Evolutionary conservation across 1,140 invertebrate genomes (phyloP), one percentile per base, ranked within the genome.

Genomic region (Anagrus nilaparvatae): DNA sequence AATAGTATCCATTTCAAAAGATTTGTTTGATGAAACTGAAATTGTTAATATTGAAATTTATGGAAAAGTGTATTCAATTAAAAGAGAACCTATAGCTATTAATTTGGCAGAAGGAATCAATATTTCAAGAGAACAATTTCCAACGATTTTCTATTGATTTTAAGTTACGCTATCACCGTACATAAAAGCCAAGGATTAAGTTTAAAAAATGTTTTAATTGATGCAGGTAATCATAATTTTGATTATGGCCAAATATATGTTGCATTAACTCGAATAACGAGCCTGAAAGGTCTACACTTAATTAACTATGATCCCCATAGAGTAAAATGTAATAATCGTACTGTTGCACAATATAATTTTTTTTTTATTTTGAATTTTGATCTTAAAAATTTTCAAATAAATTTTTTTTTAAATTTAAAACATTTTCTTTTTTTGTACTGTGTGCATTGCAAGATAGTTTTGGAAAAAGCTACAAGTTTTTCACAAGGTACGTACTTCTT

Each of bases 131-230:
- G 28, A 47, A 10, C 56, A 59, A 43, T 60, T 56, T 48, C 57
- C n/a, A n/a, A n/a, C 55, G 1, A 34, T 60, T 59, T 56, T 48
- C 56, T 51, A 6, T 20, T 57, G 9, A 13, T 16, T 9, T 9
- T 49, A 6, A 50, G 55, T 3, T 55, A 51, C 38, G 24, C 6
- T 8, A 27, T 27, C 6, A 27, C 24, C 27, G 47, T 59, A n/a
- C 56, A 59, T 37, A 58, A 58, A 43, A 47, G 45, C 38, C 56
- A 59, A 45, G 53, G 24, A n/a, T 27, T 27, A 7, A n/a, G 12
- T 52, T 30, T 12, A 50, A 48, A 10, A 55, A 43, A 27, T 17
- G 40, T 37, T 13, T 10, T 54, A 9, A 39, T 50, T n/a, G 46
- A 53, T 32, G 40, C 50, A 5, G 46, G 43, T 10, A 43, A 42